Base-by-base conservation (phyloP, 1,140 invertebrate species). In the Saccostrea glomerata region DNA sequence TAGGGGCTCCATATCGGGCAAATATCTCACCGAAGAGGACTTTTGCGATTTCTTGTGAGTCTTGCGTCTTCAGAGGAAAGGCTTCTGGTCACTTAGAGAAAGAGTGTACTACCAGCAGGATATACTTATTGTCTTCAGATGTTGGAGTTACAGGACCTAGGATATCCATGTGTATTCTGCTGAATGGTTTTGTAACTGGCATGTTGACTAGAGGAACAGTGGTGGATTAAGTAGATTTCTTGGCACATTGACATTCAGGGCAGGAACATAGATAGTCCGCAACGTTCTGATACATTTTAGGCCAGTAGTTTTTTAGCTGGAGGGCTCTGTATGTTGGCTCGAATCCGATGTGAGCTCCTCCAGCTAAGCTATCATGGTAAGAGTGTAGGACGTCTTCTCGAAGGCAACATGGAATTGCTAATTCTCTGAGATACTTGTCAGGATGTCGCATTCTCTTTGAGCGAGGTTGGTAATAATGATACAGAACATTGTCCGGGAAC, bases 1-100 rank as follows among this genome's bases (percentile, higher is more conserved):
- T 7, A 30, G 90, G 90, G 12, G 86, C 86, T 30, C 90, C 89
- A 85, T 87, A 91, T 25, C 90, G 77, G 66, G 90, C 87, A 63
- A 90, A 87, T 4, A 90, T 87, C 82, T 91, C 90, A 56, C 83
- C 83, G 23, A 82, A 90, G 15, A 91, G 56, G 3, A 87, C 84
- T 0, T 13, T 25, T 56, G 89, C 90, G 23, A 89, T 36, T 84
- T 91, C 89, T 23, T 58, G 82, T 11, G 88, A 60, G 54, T 87
- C 88, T 58, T 88, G 84, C 12, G 87, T 89, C 20, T 66, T 63
- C 25, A 91, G n/a, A 54, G 90, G 89, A 47, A 90, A 89, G 15
- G 88, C 89, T 60, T 92, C 91, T 36, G 23, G 40, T 20, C 70
- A 73, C 6, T 73, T 6, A 30, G 70, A 73, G 6, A 20, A 63